A percentile compares a stretch with the other conserved stretches of the same genome.
Evolutionary conservation across 2,888 invertebrate genomes (phyloP).

Genomic region (Drosophila neutralis): DNA sequence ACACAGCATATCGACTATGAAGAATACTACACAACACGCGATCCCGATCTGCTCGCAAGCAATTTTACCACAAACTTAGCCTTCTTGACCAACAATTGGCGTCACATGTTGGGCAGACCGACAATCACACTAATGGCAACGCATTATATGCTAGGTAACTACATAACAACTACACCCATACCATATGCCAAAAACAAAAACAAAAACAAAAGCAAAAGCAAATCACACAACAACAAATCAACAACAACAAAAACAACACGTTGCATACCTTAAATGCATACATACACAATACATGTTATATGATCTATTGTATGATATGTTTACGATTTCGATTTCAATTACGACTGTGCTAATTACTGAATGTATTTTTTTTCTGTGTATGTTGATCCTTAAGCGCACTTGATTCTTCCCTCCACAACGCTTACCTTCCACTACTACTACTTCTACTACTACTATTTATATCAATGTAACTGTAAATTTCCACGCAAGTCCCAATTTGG

Average conservation of each 20-base stretch:
- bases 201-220: not conserved
- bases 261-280: not conserved
- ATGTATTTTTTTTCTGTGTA: slow-evolving; percentile 18
- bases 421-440: not conserved
- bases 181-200: slow-evolving; percentile 16
- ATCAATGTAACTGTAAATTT: not conserved
- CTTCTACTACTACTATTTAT: not conserved
- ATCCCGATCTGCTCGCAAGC: slow-evolving; percentile 97
- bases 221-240: slow-evolving; percentile 7
- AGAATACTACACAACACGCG: slow-evolving; percentile 98
- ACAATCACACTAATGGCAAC: slow-evolving; percentile 95
- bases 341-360: not conserved
- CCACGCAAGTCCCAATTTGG: not conserved
- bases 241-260: not conserved
- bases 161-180: slow-evolving; percentile 51
- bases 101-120: slow-evolving; percentile 97
- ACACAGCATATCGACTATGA: slow-evolving; percentile 94
- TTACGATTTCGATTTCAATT: slow-evolving; percentile 1
- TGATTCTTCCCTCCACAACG: slow-evolving; percentile 2
- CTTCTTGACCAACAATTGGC: slow-evolving; percentile 98
- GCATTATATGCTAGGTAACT: slow-evolving; percentile 93
- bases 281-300: slow-evolving; percentile 22
- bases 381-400: slow-evolving; percentile 26
- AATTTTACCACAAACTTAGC: slow-evolving; percentile 97
- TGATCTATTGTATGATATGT: slow-evolving; percentile 16